These are phyloP conservation scores for Hydrocynus forskahlii DNA, from an alignment of 2,797 vertebrate species.

Conservation along the genomic window DNA sequence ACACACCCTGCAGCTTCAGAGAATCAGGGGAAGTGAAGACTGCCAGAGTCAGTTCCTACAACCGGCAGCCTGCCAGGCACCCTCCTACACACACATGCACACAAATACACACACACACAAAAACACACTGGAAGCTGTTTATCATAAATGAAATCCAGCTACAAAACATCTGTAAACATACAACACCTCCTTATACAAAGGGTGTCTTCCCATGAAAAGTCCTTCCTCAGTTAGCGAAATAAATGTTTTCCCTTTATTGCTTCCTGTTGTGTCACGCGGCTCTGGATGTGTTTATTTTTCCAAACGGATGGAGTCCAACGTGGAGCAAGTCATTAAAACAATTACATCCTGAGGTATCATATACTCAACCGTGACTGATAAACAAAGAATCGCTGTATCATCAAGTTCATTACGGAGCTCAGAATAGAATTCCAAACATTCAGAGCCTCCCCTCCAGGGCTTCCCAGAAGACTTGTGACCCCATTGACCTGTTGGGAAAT, in stretches of 20 bases:
- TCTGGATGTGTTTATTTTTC: conserved; percentile 13
- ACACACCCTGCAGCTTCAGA: not conserved
- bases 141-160: not conserved
- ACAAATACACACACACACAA: not conserved
- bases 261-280: conserved; percentile 17
- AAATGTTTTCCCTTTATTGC: conserved; percentile 10
- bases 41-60: conserved; percentile 22
- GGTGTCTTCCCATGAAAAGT: conserved; percentile 1
- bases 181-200: conserved; percentile 24
- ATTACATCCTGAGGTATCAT: conserved; percentile 16
- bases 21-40: conserved; percentile 15
- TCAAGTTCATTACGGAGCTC: conserved; percentile 35
- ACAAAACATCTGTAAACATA: not conserved
- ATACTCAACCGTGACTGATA: conserved; percentile 30
- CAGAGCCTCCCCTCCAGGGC: conserved; percentile 22
- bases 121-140: not conserved
- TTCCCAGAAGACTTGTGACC: conserved; percentile 30
- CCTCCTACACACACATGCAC: conserved; percentile 22
- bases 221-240: conserved; percentile 14
- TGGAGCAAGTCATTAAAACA: conserved; percentile 24
- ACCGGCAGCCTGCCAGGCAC: conserved; percentile 10
- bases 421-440: conserved; percentile 43
- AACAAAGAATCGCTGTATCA: conserved; percentile 33
- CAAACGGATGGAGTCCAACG: conserved; percentile 38
- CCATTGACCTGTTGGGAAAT: conserved; percentile 36